A percentile compares a stretch with the other conserved stretches of the same genome.
Evolutionary conservation across 2,113 vertebrate genomes (phyloP).

Genomic region (Camelus bactrianus): DNA sequence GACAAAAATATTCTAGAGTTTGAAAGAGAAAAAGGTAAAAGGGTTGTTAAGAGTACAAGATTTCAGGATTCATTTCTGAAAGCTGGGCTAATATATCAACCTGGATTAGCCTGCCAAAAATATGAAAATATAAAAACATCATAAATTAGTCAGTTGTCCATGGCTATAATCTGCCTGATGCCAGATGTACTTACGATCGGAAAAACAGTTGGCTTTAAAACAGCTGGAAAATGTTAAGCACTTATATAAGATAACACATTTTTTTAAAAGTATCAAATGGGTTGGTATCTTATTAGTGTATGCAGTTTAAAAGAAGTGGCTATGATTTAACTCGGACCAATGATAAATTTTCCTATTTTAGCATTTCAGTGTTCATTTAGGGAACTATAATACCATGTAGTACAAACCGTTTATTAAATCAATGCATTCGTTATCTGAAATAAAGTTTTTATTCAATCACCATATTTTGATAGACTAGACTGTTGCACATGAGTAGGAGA

Average conservation of each 20-base stretch:
- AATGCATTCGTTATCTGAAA: constrained; percentile 83
- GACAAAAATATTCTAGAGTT: constrained; percentile 84
- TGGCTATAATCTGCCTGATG: constrained; percentile 82
- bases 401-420: constrained; percentile 84
- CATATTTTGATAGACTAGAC: constrained; percentile 84
- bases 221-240: constrained; percentile 74
- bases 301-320: constrained; percentile 70
- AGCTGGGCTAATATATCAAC: constrained; percentile 85
- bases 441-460: constrained; percentile 85
- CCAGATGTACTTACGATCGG: constrained; percentile 82
- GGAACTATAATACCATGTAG: constrained; percentile 76
- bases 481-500: constrained; percentile 71
- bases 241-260: constrained; percentile 73
- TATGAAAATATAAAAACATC: constrained; percentile 86
- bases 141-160: constrained; percentile 88
- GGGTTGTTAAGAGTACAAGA: constrained; percentile 72
- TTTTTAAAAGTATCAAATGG: constrained; percentile 62
- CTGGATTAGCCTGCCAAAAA: constrained; percentile 85
- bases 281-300: constrained; percentile 76
- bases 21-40: constrained; percentile 78
- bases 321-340: constrained; percentile 76
- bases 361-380: constrained; percentile 84
- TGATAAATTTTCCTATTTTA: constrained; percentile 80
- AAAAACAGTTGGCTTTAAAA: constrained; percentile 84
- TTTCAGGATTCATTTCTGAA: constrained; percentile 85